Evolutionary conservation across 2,113 vertebrate species (phyloP).

Genomic region (Motacilla tschutschensis): DNA sequence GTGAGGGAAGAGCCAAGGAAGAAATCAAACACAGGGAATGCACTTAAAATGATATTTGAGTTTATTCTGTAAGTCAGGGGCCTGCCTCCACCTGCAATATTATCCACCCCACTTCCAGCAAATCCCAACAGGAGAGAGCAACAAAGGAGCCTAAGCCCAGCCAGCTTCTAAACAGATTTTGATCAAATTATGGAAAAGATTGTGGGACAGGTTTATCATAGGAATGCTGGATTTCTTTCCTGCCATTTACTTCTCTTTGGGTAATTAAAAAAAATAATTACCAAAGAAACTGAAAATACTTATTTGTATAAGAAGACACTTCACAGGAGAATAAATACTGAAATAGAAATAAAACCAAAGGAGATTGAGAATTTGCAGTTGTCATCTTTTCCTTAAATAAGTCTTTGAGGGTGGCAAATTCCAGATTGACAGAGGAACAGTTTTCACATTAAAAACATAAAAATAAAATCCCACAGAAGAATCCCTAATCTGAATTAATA

Average conservation of each 20-base stretch:
- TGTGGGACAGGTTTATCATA: not conserved
- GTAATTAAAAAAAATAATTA: not conserved
- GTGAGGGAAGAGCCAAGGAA: not conserved
- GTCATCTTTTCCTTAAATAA: fast-evolving
- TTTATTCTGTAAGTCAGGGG: not conserved
- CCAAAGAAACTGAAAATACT: not conserved
- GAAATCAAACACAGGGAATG: not conserved
- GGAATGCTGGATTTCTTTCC: not conserved
- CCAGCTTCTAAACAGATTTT: not conserved
- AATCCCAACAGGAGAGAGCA: not conserved
- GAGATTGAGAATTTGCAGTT: not conserved
- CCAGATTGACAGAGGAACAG: not conserved
- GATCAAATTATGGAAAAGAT: not conserved
- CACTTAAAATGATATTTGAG: not conserved
- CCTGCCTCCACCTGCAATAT: not conserved
- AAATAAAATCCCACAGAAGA: not conserved
- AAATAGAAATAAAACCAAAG: not conserved
- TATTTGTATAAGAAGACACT: not conserved
- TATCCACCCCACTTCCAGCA: not conserved
- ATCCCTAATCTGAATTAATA: not conserved
- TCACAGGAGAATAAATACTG: not conserved
- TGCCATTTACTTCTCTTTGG: not conserved
- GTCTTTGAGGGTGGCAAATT: not conserved
- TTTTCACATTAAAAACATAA: not conserved
- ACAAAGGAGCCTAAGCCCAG: not conserved